Conservation (phyloP, 2,113 vertebrate species). For the Gymnorhina tibicen region DNA sequence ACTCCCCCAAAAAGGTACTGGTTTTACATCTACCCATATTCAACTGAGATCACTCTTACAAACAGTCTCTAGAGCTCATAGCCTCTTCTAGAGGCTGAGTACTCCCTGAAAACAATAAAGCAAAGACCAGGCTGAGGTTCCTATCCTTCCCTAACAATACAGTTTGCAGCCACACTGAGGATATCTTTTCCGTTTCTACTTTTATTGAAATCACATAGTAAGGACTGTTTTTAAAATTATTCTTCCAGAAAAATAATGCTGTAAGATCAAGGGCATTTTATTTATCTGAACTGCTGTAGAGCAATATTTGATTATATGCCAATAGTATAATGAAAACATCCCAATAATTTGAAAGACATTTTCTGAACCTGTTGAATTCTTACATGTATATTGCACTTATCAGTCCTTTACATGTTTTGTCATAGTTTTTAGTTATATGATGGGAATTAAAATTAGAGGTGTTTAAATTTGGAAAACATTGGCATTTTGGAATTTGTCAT, state of each 20-base stretch:
- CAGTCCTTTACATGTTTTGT: background rate
- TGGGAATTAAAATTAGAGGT: background rate
- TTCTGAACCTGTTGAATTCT: background rate
- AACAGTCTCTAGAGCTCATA: background rate
- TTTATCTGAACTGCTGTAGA: background rate
- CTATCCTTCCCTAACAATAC: background rate
- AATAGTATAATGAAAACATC: background rate
- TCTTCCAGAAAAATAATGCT: background rate
- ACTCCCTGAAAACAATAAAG: background rate
- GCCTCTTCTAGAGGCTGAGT: background rate
- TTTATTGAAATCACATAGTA: background rate
- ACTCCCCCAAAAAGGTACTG: background rate
- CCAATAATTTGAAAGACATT: background rate
- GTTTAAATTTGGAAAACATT: background rate
- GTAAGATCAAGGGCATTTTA: background rate
- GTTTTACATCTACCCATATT: background rate
- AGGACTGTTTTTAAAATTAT: background rate
- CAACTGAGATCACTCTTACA: background rate
- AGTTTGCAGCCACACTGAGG: background rate
- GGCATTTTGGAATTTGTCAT: background rate
- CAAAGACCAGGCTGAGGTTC: background rate
- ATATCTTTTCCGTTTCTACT: background rate
- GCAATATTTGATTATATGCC: background rate
- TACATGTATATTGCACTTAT: background rate
- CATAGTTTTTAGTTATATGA: background rate